Evolutionary conservation across 2,113 vertebrate species (phyloP).

Genomic region (Gnathonemus echidnorhynchus): DNA sequence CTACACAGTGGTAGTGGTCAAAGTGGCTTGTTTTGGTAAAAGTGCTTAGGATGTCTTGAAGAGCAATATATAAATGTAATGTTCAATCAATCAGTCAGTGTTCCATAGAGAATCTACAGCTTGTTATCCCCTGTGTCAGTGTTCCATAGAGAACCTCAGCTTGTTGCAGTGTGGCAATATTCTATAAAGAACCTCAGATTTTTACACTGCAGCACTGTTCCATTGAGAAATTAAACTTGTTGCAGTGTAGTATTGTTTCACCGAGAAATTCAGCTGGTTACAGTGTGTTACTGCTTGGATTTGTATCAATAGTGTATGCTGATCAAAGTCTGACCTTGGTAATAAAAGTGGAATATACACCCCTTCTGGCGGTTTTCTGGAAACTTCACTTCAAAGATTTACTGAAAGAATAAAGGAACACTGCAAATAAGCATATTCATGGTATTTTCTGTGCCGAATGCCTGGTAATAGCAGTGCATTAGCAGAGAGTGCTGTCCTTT

Average conservation of each 20-base stretch:
- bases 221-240: background rate
- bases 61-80: too few species aligned
- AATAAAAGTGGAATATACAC: conserved; percentile 48
- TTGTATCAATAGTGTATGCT: conserved; percentile 38
- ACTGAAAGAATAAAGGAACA: conserved; percentile 26
- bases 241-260: conserved; percentile 10
- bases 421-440: conserved; percentile 33
- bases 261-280: conserved; percentile 34
- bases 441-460: background rate
- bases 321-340: conserved; percentile 40
- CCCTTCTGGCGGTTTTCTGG: conserved; percentile 30
- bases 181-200: conserved; percentile 12
- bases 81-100: background rate
- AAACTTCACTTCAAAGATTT: conserved; percentile 34
- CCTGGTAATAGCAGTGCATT: background rate
- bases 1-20: too few species aligned
- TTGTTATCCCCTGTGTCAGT: conserved; percentile 23
- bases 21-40: conserved; percentile 24
- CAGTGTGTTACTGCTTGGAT: conserved; percentile 44
- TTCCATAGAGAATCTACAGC: background rate
- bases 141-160: too few species aligned
- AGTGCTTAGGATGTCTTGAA: too few species aligned
- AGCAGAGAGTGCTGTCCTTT: background rate
- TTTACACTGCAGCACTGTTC: conserved; percentile 31
- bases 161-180: conserved; percentile 17